These are phyloP conservation scores for Peromyscus eremicus DNA, from an alignment of 2,797 vertebrate species.

Conservation along the genomic window DNA sequence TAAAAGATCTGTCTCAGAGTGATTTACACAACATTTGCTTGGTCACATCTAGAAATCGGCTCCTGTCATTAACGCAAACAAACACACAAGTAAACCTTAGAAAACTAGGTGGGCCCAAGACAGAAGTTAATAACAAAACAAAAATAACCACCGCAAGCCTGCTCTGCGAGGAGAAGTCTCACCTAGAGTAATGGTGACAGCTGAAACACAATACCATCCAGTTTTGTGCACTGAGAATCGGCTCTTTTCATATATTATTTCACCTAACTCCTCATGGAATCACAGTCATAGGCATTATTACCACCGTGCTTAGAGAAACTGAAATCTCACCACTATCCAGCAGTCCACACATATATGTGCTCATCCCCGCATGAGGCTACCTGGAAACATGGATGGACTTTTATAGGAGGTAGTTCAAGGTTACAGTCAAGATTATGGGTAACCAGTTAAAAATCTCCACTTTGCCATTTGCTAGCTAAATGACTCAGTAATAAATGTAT, in stretches of 20 bases:
- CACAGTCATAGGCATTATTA: not conserved
- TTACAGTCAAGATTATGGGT: not conserved
- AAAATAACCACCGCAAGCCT: not conserved
- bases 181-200: not conserved
- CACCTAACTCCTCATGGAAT: constrained; percentile 36
- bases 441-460: not conserved
- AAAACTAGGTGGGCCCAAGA: not conserved
- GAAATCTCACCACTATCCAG: not conserved
- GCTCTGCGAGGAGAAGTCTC: not conserved
- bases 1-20: constrained; percentile 11
- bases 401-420: not conserved
- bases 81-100: not conserved
- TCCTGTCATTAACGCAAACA: not conserved
- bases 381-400: not conserved
- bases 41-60: not conserved
- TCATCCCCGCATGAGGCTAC: not conserved
- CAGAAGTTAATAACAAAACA: not conserved
- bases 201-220: not conserved
- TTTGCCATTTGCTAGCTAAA: not conserved
- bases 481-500: not conserved
- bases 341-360: not conserved
- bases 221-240: not conserved
- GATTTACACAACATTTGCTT: not conserved
- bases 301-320: not conserved
- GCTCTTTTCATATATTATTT: not conserved